Conservation (phyloP, 2,113 vertebrate genomes). For the Lepus europaeus region DNA sequence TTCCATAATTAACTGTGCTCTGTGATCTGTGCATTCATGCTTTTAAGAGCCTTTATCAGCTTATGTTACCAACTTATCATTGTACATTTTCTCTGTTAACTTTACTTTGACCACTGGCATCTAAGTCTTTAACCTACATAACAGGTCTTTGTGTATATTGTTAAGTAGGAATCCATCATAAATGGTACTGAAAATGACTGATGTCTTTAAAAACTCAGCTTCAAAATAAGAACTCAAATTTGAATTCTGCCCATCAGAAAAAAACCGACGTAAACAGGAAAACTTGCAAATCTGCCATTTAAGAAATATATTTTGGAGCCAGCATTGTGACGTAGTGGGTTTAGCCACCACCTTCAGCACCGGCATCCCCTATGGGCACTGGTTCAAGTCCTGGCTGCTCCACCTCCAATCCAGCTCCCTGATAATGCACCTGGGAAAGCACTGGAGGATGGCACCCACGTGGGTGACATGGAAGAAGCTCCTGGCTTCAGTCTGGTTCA, state of each 20-base stretch:
- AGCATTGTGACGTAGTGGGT: too few relatives aligned
- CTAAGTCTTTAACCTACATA: neutral
- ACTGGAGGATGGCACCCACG: too few relatives aligned
- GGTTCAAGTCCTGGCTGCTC: too few relatives aligned
- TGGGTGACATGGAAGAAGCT: too few relatives aligned
- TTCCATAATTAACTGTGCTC: neutral
- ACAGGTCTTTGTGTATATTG: neutral
- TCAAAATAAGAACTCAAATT: slow-evolving; percentile 34
- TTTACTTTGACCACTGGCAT: neutral
- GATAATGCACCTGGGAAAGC: too few relatives aligned
- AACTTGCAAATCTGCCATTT: neutral
- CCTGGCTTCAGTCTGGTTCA: too few relatives aligned
- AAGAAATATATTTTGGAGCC: neutral
- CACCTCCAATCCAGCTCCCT: too few relatives aligned
- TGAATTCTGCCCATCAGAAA: neutral
- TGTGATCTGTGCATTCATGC: neutral
- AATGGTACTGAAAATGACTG: neutral
- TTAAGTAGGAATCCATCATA: neutral
- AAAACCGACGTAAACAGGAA: neutral
- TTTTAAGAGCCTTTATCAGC: slow-evolving; percentile 17
- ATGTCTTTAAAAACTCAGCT: neutral
- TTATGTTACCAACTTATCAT: neutral
- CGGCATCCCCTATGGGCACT: too few relatives aligned
- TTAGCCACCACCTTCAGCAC: too few relatives aligned
- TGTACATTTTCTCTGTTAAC: slow-evolving; percentile 10